These are phyloP conservation scores for Magallana nippona DNA, from an alignment of 2,888 invertebrate species.

Conservation along the genomic window DNA sequence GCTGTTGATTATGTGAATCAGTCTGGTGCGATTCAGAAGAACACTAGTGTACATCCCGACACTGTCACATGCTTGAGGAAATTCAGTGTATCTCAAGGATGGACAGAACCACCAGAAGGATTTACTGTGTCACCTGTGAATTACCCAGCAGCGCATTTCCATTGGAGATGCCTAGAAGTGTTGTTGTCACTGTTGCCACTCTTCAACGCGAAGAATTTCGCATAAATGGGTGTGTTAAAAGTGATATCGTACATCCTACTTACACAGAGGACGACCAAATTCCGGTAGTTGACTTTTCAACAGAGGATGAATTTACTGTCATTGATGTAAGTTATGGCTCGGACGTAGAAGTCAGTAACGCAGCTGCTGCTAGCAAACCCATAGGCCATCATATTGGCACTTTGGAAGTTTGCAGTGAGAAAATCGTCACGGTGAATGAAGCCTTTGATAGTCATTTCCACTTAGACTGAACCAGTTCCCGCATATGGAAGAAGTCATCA, in stretches of 20 bases:
- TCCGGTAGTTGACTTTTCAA: background rate
- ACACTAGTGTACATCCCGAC: background rate
- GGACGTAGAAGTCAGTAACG: too few species aligned
- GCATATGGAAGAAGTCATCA: background rate
- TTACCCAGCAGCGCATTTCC: conserved; percentile 18
- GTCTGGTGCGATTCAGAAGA: background rate
- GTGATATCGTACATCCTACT: background rate
- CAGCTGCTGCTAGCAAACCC: too few species aligned
- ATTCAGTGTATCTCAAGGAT: background rate
- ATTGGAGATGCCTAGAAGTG: conserved; percentile 19
- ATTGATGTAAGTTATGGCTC: background rate
- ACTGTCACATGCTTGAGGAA: background rate
- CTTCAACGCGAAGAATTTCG: background rate
- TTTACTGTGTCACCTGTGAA: conserved; percentile 2
- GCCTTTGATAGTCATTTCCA: conserved; percentile 33
- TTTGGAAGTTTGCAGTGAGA: background rate
- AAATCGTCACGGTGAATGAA: too few species aligned
- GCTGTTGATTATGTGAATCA: conserved; percentile 1
- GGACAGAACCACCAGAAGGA: background rate
- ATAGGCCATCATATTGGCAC: too few species aligned
- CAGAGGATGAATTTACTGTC: background rate
- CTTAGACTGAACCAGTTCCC: background rate
- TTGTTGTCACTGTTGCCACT: background rate
- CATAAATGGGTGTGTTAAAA: background rate
- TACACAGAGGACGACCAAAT: background rate